phyloP scores from a whole-genome alignment of 2,888 invertebrate genomes.

The Limnephilus lunatus region DNA sequence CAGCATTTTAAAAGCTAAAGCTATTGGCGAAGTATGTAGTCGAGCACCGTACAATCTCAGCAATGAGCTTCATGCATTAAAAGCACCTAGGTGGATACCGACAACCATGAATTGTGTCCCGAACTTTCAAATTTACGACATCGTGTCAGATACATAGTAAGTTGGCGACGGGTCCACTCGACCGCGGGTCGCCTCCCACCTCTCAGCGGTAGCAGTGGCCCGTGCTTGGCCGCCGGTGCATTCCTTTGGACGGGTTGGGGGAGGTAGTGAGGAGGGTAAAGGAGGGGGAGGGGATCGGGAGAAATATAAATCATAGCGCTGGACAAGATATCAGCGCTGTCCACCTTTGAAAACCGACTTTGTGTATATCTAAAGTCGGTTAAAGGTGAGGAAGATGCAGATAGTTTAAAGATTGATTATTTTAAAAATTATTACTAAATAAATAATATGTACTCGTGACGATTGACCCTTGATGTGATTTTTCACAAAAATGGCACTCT shows the following conservation, averaged over 20 bases:
- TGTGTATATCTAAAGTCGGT: slow-evolving; percentile 42
- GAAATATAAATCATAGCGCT: slow-evolving; percentile 56
- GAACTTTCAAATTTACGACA: slow-evolving; percentile 32
- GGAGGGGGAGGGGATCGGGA: not conserved
- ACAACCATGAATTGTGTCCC: not conserved
- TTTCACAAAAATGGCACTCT: too few relatives aligned
- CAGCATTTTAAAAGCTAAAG: not conserved
- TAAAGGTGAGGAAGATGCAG: not conserved
- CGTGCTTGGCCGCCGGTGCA: not conserved
- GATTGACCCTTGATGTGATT: too few relatives aligned
- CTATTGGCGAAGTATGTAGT: not conserved
- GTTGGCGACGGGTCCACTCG: slow-evolving; percentile 37
- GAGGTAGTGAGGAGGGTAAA: not conserved
- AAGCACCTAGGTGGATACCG: not conserved
- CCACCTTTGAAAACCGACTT: slow-evolving; percentile 59
- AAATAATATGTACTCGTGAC: too few relatives aligned
- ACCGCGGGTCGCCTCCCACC: slow-evolving; percentile 17
- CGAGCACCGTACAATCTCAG: not conserved
- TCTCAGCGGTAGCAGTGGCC: not conserved
- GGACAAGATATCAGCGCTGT: slow-evolving; percentile 44
- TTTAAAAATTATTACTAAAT: too few relatives aligned
- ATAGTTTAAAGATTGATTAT: not conserved
- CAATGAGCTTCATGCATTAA: not conserved
- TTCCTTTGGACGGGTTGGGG: not conserved
- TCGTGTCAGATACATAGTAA: slow-evolving; percentile 8